These are phyloP conservation scores for Drosophila sordidapex DNA, from an alignment of 2,888 invertebrate species.

Conservation along the genomic window DNA sequence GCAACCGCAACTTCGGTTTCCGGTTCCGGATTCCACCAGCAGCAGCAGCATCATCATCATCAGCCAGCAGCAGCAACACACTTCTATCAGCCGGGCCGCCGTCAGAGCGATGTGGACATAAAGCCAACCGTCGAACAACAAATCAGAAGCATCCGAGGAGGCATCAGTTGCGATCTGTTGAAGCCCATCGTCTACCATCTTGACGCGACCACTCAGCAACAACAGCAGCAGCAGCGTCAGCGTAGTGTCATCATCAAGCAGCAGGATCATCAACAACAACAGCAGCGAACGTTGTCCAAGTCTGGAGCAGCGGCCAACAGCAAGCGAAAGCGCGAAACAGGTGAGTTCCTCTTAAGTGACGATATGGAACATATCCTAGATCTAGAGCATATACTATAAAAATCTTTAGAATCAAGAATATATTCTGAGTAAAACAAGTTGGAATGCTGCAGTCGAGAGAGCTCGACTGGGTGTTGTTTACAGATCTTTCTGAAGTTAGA, in stretches of 20 bases:
- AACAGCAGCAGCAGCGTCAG: conserved; percentile 47
- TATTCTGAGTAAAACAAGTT: neutral
- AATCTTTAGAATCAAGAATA: neutral
- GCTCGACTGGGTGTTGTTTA: neutral
- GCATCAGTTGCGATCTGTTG: conserved; percentile 49
- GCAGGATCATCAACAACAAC: conserved; percentile 44
- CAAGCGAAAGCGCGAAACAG: conserved; percentile 78
- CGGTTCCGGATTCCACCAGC: conserved; percentile 19
- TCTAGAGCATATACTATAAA: neutral
- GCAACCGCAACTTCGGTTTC: conserved; percentile 3
- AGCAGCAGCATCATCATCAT: conserved; percentile 34
- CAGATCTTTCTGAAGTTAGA: neutral
- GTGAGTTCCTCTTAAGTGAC: conserved; percentile 41
- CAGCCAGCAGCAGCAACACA: conserved; percentile 6
- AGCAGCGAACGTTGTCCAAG: conserved; percentile 47
- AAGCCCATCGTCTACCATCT: conserved; percentile 58
- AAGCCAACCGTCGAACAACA: conserved; percentile 55
- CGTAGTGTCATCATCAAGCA: conserved; percentile 55
- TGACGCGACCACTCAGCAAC: conserved; percentile 52
- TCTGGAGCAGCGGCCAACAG: conserved; percentile 56
- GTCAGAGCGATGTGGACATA: conserved; percentile 44
- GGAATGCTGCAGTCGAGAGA: neutral
- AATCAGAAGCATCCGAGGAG: conserved; percentile 46
- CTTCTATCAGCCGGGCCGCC: conserved; percentile 15
- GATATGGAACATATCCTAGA: neutral